These are phyloP conservation scores for Drosophila orosa DNA, from an alignment of 1,140 invertebrate genomes.

Conservation along the genomic window DNA sequence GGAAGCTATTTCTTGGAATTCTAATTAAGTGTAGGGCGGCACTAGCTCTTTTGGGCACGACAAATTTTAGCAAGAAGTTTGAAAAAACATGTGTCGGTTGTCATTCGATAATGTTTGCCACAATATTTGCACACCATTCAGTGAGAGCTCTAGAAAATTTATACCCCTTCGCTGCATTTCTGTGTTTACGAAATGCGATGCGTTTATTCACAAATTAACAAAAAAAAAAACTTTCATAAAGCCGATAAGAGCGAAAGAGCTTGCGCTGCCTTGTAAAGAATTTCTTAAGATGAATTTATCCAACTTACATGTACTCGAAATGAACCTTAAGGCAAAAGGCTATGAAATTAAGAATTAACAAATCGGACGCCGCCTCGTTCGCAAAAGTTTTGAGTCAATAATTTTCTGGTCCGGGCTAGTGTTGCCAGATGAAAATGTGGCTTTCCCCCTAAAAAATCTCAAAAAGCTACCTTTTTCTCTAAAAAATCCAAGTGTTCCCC, in stretches of 20 bases:
- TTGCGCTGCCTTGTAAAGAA: neutral
- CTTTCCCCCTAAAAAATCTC: too few species aligned
- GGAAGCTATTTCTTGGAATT: neutral
- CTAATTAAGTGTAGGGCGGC: neutral
- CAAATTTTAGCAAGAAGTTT: neutral
- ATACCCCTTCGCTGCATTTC: neutral
- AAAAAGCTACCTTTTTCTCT: too few species aligned
- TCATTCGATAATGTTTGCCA: neutral
- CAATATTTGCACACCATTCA: neutral
- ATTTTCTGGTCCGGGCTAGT: too few species aligned
- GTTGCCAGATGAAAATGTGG: too few species aligned
- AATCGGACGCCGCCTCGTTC: too few species aligned
- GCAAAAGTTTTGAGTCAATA: neutral
- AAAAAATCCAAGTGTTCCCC: too few species aligned
- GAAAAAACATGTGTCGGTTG: neutral
- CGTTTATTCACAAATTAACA: neutral
- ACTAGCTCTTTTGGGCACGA: neutral
- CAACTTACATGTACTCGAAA: neutral
- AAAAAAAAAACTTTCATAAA: neutral
- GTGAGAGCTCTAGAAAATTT: neutral
- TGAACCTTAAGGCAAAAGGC: neutral
- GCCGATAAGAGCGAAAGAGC: neutral
- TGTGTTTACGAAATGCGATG: conserved; percentile 7
- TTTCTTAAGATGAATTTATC: neutral
- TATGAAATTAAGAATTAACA: neutral